Evolutionary conservation across 2,888 invertebrate genomes (phyloP).

Genomic region (Eilema caniola): DNA sequence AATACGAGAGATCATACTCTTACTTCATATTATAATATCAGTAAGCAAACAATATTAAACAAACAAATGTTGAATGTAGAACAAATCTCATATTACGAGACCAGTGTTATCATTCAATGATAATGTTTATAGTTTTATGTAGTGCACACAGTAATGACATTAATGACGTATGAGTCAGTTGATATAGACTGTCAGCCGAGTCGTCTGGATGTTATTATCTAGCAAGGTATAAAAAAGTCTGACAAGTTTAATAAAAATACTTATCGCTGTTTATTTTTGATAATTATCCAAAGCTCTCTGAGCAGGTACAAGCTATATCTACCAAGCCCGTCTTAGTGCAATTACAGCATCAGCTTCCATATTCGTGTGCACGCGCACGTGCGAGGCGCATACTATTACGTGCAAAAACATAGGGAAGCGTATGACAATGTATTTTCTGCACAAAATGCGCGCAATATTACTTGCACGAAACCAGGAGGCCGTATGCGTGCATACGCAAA

Average conservation of each 20-base stretch:
- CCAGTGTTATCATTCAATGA: background rate
- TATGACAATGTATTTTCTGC: no score
- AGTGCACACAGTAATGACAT: slow-evolving; percentile 8
- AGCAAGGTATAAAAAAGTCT: background rate
- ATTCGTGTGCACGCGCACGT: no score
- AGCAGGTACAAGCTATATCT: background rate
- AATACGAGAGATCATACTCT: background rate
- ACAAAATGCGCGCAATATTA: no score
- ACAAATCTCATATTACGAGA: background rate
- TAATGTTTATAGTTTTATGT: slow-evolving; percentile 9
- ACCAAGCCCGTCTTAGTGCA: background rate
- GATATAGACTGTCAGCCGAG: background rate
- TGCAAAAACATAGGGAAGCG: no score
- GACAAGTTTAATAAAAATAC: background rate
- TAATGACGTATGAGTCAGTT: slow-evolving; percentile 7
- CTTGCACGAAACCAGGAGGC: no score
- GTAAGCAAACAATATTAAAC: background rate
- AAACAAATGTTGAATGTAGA: slow-evolving; percentile 6
- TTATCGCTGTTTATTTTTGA: background rate
- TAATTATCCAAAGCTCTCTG: background rate
- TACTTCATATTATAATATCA: background rate
- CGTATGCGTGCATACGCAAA: no score
- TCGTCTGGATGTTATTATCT: background rate
- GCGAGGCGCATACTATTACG: no score
- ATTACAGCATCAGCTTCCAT: background rate